Base-by-base conservation (phyloP, 2,888 invertebrate species). In the Drosophila hamatofila region DNA sequence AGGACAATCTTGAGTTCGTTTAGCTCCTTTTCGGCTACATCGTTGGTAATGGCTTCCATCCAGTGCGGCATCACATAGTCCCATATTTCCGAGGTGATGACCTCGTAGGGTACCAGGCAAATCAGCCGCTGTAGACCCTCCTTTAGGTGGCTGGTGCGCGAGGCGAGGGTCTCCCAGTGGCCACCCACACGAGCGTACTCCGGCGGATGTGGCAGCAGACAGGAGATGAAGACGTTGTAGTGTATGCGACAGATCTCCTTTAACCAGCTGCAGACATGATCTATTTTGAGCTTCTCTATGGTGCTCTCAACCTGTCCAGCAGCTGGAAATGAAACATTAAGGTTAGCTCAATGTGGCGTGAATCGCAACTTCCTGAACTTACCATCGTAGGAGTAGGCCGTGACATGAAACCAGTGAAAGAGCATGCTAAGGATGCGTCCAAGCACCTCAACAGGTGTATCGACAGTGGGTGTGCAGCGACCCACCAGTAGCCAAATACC, bases 381-480 rank as follows among this genome's bases (percentile, higher is more conserved):
- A 97, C 98, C 97, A 93, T 98, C 98, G 91, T 98, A 98, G 11
- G 99, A 96, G 93, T 97, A 98, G 2, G 99, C 98, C 18, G 99
- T 99, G 87, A 98, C 97, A 93, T 99, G 98, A 94, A 99, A 99
- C 99, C 99, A 99, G 93, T 99, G 98, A 93, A 99, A 99, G 75
- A 99, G 94, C 95, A 99, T 98, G 35, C 98, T 97, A 56, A 99
- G 94, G 83, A 99, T 94, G 72, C 99, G 95, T 9, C 99, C 99
- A 57, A 99, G 94, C 61, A 96, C 95, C 92, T 97, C 96, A 67
- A 95, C 94, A 0, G 96, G 96, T 0, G 96, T 96, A 88, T 96
- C 96, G 27, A 96, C 94, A 75, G 95, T 95, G 0, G 97, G 97
- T 16, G 96, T 96, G 91, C 97, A 99, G 73, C 99, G 95, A 14